Conservation (phyloP, 2,113 vertebrate species). For the Trogon surrucura region DNA sequence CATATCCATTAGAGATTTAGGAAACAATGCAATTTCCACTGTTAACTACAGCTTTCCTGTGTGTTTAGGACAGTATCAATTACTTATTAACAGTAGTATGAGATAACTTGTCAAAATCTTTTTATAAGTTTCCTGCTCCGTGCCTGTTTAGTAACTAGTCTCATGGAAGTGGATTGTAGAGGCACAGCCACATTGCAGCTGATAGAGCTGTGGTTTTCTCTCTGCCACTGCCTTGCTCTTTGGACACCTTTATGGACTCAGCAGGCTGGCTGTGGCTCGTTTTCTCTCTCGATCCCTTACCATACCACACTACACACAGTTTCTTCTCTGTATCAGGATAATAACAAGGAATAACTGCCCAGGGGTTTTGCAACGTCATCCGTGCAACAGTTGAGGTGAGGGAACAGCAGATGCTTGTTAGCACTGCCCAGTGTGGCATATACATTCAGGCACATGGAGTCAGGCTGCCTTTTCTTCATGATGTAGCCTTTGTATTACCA, state of each 20-base stretch:
- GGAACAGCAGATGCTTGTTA: not conserved
- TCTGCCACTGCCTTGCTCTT: not conserved
- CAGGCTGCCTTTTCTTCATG: not conserved
- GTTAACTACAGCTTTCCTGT: not conserved
- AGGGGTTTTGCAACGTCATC: not conserved
- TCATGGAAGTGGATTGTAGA: not conserved
- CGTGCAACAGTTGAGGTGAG: not conserved
- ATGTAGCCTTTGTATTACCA: accelerated
- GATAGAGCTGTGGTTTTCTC: not conserved
- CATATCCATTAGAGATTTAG: not conserved
- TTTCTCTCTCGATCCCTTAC: not conserved
- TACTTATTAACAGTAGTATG: not conserved
- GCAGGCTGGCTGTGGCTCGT: not conserved
- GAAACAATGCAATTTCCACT: not conserved
- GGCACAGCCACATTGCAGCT: not conserved
- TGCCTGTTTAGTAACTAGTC: not conserved
- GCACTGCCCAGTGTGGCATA: not conserved
- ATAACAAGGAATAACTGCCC: not conserved
- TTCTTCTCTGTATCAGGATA: not conserved
- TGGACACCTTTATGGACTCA: not conserved
- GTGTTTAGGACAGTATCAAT: not conserved
- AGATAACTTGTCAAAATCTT: not conserved
- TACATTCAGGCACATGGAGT: not conserved
- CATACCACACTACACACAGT: not conserved
- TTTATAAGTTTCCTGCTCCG: not conserved